These are phyloP conservation scores for Chromis chromis DNA, from an alignment of 2,797 vertebrate genomes.

Conservation along the genomic window DNA sequence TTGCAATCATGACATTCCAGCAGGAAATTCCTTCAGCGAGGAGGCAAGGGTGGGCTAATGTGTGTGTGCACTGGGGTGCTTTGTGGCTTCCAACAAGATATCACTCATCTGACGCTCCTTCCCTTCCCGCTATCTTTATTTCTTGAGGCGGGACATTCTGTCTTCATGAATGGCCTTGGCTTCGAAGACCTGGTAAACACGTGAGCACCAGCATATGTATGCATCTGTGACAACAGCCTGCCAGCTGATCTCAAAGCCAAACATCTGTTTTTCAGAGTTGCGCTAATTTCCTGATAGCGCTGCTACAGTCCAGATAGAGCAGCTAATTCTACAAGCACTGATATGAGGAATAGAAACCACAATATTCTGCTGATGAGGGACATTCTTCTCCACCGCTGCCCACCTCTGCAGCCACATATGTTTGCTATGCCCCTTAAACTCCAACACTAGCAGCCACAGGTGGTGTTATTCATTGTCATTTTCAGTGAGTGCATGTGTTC, in stretches of 20 bases:
- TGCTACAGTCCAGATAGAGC: not conserved
- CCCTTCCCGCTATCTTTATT: constrained; percentile 1
- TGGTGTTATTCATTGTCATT: constrained; percentile 20
- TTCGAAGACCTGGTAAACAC: constrained; percentile 1
- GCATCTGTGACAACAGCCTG: constrained; percentile 9
- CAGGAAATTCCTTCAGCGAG: constrained; percentile 60
- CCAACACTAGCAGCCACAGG: constrained; percentile 18
- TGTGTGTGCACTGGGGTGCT: not conserved
- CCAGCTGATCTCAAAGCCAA: constrained; percentile 19
- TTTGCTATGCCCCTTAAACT: constrained; percentile 6
- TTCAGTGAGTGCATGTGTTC: not conserved
- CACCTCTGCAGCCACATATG: not conserved
- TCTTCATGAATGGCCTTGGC: constrained; percentile 44
- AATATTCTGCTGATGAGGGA: constrained; percentile 37
- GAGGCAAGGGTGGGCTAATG: constrained; percentile 12
- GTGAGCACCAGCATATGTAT: not conserved
- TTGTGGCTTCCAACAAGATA: constrained; percentile 18
- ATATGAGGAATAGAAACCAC: constrained; percentile 29
- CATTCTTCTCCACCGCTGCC: constrained; percentile 19
- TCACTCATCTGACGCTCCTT: constrained; percentile 21
- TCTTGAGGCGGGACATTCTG: not conserved
- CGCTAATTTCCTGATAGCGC: constrained; percentile 25
- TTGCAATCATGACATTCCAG: constrained; percentile 59
- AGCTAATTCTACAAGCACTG: constrained; percentile 12
- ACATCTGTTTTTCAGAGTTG: constrained; percentile 6